Evolutionary conservation across 2,797 vertebrate species (phyloP).

Genomic region (Sebastiscus albofasciatus): DNA sequence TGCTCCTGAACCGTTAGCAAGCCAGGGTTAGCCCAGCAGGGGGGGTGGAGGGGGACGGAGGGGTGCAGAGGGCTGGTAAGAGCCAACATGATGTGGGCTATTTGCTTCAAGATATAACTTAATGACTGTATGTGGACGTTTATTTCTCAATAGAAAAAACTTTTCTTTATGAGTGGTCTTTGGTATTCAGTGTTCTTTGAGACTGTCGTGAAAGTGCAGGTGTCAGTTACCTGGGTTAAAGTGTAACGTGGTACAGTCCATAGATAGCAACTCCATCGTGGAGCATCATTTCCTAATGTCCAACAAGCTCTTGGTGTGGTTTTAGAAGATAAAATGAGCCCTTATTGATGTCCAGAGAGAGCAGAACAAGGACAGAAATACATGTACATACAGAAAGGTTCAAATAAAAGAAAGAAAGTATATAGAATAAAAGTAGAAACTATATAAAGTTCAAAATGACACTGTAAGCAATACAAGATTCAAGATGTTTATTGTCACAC

Average conservation of each 20-base stretch:
- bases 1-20: constrained; percentile 23
- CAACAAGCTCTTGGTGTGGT: background rate
- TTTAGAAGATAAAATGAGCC: background rate
- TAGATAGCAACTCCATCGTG: background rate
- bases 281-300: background rate
- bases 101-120: background rate
- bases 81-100: background rate
- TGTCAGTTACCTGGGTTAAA: background rate
- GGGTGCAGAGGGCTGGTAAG: too few relatives aligned
- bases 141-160: accelerated
- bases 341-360: too few relatives aligned
- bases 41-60: background rate
- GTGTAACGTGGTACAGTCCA: constrained; percentile 51
- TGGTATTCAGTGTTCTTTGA: background rate
- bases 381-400: too few relatives aligned
- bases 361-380: background rate
- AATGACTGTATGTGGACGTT: background rate
- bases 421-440: too few relatives aligned
- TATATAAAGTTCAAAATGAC: too few relatives aligned
- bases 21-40: background rate
- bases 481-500: too few relatives aligned
- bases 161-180: accelerated
- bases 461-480: too few relatives aligned
- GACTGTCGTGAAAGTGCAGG: background rate
- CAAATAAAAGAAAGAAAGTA: too few relatives aligned